These are phyloP conservation scores for Epizoanthus stellaris DNA, from an alignment of 92 coral and sea anemone genomes.

Conservation along the genomic window DNA sequence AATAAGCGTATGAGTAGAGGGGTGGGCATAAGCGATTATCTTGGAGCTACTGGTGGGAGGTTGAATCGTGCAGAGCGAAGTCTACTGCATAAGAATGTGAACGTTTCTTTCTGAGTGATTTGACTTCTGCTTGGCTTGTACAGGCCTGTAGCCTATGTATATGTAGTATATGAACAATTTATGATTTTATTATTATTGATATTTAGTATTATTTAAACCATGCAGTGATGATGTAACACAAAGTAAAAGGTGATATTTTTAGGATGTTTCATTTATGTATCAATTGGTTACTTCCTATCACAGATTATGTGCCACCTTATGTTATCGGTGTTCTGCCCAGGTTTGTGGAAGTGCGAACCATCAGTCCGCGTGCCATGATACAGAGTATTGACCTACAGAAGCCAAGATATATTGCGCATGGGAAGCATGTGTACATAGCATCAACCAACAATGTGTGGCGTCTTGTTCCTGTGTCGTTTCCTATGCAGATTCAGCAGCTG, in stretches of 20 bases:
- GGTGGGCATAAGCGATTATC: too few relatives aligned
- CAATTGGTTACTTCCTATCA: neutral
- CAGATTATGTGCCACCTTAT: constrained; percentile 90
- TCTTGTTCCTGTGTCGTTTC: constrained; percentile 93
- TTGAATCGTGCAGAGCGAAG: too few relatives aligned
- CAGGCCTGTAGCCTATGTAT: too few relatives aligned
- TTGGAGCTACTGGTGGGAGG: too few relatives aligned
- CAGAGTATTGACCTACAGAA: constrained; percentile 96
- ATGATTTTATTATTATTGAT: too few relatives aligned
- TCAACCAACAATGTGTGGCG: constrained; percentile 96
- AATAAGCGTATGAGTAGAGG: too few relatives aligned
- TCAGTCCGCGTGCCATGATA: constrained; percentile 88
- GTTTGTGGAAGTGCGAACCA: constrained; percentile 93
- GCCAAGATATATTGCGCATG: constrained; percentile 83
- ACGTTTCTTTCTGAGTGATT: too few relatives aligned
- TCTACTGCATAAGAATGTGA: too few relatives aligned
- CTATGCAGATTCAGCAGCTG: constrained; percentile 97
- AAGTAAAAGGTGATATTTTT: neutral
- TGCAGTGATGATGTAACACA: too few relatives aligned
- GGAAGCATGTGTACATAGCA: constrained; percentile 90
- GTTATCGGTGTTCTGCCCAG: constrained; percentile 93
- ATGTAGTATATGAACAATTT: too few relatives aligned
- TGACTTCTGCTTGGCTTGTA: too few relatives aligned
- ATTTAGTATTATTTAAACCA: too few relatives aligned
- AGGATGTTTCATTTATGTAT: neutral